phyloP scores from a whole-genome alignment of 2,797 vertebrate species.

The Harpagifer antarcticus region DNA sequence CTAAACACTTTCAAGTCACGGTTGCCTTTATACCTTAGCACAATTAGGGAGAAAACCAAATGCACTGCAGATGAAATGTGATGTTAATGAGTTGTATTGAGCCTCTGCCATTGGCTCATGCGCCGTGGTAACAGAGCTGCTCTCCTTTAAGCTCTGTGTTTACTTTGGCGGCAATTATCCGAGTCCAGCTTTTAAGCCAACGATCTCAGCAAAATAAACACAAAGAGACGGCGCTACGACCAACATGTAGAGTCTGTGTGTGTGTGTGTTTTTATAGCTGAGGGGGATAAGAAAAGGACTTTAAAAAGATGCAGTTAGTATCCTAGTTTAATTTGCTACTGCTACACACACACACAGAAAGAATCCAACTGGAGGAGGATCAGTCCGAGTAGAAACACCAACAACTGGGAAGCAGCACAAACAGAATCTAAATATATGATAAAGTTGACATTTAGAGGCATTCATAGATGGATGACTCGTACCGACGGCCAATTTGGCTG shows the following conservation, averaged over 20 bases:
- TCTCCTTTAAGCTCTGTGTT: slow-evolving; percentile 10
- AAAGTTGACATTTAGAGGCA: slow-evolving; percentile 74
- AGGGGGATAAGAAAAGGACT: neutral
- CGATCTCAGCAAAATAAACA: neutral
- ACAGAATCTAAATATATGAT: slow-evolving; percentile 74
- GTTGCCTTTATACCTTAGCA: slow-evolving; percentile 1
- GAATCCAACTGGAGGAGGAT: neutral
- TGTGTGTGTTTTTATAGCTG: neutral
- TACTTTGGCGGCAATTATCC: neutral
- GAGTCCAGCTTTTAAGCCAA: slow-evolving; percentile 1
- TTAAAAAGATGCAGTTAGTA: slow-evolving; percentile 4
- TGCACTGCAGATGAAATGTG: slow-evolving; percentile 2
- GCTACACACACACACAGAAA: neutral
- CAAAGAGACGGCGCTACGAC: neutral
- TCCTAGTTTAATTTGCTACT: slow-evolving; percentile 2
- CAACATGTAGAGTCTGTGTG: neutral
- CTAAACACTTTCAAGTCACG: neutral
- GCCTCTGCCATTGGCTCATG: neutral
- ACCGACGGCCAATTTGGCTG: slow-evolving; percentile 71
- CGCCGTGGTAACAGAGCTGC: neutral
- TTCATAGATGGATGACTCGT: slow-evolving; percentile 59
- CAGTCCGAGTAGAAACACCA: neutral
- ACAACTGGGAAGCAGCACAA: slow-evolving; percentile 32
- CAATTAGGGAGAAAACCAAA: slow-evolving; percentile 17
- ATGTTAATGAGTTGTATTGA: slow-evolving; percentile 26